Conservation (phyloP, 2,113 vertebrate genomes). For the Poecile atricapillus region DNA sequence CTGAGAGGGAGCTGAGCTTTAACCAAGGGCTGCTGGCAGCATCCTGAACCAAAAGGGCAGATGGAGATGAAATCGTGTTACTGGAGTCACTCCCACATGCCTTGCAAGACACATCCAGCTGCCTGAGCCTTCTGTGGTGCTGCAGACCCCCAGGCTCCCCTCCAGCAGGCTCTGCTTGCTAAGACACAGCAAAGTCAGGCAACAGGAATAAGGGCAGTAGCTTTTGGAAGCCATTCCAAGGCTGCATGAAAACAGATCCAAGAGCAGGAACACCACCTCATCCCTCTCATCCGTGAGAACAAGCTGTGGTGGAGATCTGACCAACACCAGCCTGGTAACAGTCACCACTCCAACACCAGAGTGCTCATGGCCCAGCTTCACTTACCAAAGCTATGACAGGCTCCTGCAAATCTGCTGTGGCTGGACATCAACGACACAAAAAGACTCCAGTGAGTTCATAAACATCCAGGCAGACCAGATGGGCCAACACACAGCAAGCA, state of each 20-base stretch:
- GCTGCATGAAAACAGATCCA: background rate
- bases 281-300: background rate
- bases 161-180: background rate
- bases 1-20: accelerated
- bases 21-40: background rate
- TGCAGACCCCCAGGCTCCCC: background rate
- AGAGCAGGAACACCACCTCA: accelerated
- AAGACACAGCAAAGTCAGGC: background rate
- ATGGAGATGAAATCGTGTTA: background rate
- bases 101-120: background rate
- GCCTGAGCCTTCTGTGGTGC: background rate
- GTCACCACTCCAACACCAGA: background rate
- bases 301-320: background rate
- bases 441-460: background rate
- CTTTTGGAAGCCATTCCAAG: background rate
- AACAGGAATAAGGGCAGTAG: background rate
- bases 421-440: background rate
- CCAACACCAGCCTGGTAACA: background rate
- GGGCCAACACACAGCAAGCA: background rate
- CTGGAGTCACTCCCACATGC: background rate
- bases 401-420: background rate
- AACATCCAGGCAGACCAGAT: background rate
- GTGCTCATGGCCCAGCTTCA: background rate
- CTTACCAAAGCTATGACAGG: background rate
- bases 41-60: background rate